Evolutionary conservation across 2,888 invertebrate species (phyloP).

Genomic region (Dynastes grantii): DNA sequence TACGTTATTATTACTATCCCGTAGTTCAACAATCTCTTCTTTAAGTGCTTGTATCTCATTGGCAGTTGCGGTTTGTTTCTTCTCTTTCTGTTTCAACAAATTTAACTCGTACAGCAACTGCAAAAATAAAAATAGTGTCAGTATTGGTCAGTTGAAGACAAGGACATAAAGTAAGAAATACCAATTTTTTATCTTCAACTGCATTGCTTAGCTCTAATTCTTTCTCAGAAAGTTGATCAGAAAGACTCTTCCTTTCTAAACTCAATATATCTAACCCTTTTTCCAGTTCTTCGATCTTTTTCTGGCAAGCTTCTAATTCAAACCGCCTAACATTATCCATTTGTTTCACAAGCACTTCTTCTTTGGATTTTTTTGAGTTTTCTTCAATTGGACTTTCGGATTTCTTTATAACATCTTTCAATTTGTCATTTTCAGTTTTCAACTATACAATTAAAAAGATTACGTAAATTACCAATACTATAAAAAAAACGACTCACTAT

Average conservation of each 20-base stretch:
- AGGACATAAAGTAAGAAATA: neutral
- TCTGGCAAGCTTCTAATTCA: slow-evolving; percentile 60
- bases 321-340: slow-evolving; percentile 58
- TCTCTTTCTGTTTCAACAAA: slow-evolving; percentile 28
- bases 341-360: slow-evolving; percentile 38
- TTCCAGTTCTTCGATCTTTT: slow-evolving; percentile 60
- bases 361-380: slow-evolving; percentile 45
- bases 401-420: slow-evolving; percentile 44
- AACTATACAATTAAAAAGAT: slow-evolving; percentile 58
- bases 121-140: neutral
- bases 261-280: slow-evolving; percentile 51
- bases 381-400: slow-evolving; percentile 64
- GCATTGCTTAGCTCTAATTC: slow-evolving; percentile 13
- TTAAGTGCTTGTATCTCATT: slow-evolving; percentile 14
- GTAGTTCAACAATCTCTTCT: slow-evolving; percentile 36
- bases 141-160: neutral
- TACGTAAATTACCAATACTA: slow-evolving; percentile 16
- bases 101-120: slow-evolving; percentile 32
- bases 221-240: slow-evolving; percentile 25
- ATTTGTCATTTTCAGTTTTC: slow-evolving; percentile 61
- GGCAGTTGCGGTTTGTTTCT: slow-evolving; percentile 8
- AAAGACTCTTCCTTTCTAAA: slow-evolving; percentile 47
- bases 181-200: slow-evolving; percentile 30
- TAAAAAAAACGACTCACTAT: slow-evolving; percentile 60
- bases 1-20: slow-evolving; percentile 36